Base-by-base conservation (phyloP, 2,113 vertebrate genomes). In the Bambusicola thoracicus region DNA sequence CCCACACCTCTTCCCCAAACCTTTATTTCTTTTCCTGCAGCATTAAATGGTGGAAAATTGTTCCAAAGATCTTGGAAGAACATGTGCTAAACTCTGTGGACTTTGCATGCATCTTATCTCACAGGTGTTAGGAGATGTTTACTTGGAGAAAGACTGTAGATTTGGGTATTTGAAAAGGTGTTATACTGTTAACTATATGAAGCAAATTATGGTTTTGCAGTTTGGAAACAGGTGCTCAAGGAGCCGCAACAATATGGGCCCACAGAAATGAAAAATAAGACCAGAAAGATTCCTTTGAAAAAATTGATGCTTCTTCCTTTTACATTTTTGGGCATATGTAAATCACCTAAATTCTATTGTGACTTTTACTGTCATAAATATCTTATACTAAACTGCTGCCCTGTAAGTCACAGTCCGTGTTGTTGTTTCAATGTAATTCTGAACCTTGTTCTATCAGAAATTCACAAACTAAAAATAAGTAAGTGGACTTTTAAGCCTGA, bases 61-160 rank as follows among this genome's bases (percentile, higher is more conserved):
- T 46, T 77, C 41, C 17, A 25, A 67, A 76, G 13, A 51, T 1
- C 17, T 68, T 74, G 21, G 20, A 93, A 20, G 12, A 5, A 43
- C 11, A 4, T 27, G 3, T 44, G 6, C 3, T 41, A 2, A 55
- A 8, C 21, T 48, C 24, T 56, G 15, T 58, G 24, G 17, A 40
- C 9, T 40, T 24, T 62, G 3, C 27, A 24, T 32, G 4, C 55
- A 46, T 43, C 51, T 67, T 24, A 24, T 41, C 66, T 2, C 13
- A 49, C 0, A 0, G 13, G 3, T 70, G 8, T 63, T 32, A 65
- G 34, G 9, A 63, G 34, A 49, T 4, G 6, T 44, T 86, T 51
- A 8, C 74, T 12, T 46, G 20, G 10, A 20, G 13, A 78, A 72
- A 15, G n/a, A 29, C 10, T 63, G 27, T 44, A 92, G 11, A 25